These are phyloP conservation scores for Scatophagus argus DNA, from an alignment of 2,113 vertebrate species.

Conservation along the genomic window DNA sequence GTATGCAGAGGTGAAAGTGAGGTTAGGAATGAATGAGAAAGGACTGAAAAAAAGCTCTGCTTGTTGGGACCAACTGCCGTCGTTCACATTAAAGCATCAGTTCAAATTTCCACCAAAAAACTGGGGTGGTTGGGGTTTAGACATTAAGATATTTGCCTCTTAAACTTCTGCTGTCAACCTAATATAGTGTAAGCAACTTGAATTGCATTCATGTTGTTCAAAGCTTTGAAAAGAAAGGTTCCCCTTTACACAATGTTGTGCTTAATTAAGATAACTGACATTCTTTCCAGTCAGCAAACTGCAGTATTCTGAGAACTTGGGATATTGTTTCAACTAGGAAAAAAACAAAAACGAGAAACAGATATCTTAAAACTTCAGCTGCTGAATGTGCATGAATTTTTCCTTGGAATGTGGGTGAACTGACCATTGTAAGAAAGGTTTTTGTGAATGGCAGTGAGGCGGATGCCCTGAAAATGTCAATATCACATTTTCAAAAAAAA, in stretches of 20 bases:
- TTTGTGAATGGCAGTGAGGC: background rate
- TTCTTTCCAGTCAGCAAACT: background rate
- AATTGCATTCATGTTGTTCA: background rate
- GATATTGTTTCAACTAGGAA: background rate
- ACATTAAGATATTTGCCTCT: background rate
- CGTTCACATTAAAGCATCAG: background rate
- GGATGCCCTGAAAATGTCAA: background rate
- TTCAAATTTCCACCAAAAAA: background rate
- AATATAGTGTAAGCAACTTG: background rate
- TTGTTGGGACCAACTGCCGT: slow-evolving; percentile 1
- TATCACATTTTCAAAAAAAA: background rate
- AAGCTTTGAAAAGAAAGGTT: background rate
- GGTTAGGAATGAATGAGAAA: background rate
- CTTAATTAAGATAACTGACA: background rate
- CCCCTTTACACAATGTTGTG: too few species aligned
- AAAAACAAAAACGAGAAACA: background rate
- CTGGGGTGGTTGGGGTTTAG: background rate
- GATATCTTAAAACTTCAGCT: background rate
- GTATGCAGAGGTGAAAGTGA: slow-evolving; percentile 22
- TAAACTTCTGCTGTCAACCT: background rate
- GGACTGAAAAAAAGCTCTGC: slow-evolving; percentile 11
- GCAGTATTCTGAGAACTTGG: background rate
- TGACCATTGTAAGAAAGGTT: slow-evolving; percentile 16
- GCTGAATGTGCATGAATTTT: background rate
- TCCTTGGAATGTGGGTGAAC: slow-evolving; percentile 12